Conservation (phyloP, 2,797 vertebrate species). For the Pygocentrus nattereri region DNA sequence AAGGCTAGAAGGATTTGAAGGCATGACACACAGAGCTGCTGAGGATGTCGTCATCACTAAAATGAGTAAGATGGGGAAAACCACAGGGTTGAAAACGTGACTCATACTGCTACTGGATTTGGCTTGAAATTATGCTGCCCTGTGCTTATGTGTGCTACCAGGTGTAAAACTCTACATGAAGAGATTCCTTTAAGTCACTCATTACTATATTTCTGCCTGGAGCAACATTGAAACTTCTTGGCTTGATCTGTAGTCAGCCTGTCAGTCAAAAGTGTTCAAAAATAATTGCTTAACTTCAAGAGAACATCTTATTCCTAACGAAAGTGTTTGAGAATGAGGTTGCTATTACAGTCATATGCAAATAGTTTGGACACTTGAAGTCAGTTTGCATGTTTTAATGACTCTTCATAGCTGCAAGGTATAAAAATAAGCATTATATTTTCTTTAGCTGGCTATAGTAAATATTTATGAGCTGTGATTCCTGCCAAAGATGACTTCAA, state of each 20-base stretch:
- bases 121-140: not conserved
- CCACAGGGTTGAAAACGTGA: not conserved
- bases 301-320: not conserved
- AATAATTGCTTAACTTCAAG: not conserved
- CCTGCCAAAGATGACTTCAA: no score
- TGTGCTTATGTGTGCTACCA: not conserved
- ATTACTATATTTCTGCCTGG: not conserved
- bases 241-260: not conserved
- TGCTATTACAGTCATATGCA: not conserved
- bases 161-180: not conserved
- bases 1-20: not conserved
- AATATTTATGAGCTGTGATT: not conserved
- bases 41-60: not conserved
- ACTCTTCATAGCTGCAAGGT: not conserved
- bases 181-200: no score
- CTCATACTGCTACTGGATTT: not conserved
- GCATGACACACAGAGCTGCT: not conserved
- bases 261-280: not conserved
- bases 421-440: no score
- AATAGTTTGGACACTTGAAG: not conserved
- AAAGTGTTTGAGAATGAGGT: not conserved
- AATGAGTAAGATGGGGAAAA: not conserved
- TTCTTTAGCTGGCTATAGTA: not conserved
- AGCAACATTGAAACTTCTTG: not conserved
- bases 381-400: not conserved